Evolutionary conservation across 1,140 invertebrate genomes (phyloP), one percentile per base, ranked within the genome.

Genomic region (Macrosteles quadrilineatus): DNA sequence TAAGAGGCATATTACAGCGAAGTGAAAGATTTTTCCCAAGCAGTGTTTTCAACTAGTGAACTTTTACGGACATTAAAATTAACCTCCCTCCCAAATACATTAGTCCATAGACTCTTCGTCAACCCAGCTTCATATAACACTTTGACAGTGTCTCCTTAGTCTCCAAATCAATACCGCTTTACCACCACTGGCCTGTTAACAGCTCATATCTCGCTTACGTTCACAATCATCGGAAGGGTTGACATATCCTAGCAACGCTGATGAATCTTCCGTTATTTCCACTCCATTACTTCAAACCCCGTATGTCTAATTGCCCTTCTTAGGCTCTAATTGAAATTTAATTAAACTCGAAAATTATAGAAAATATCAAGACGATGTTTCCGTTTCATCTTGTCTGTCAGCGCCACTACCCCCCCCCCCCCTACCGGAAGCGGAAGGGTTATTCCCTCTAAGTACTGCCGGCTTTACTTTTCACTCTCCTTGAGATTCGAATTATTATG

Each of bases 381-480:
- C 55, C 55, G 55, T 59, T 59, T 59, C 55, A 59, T 59, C 55
- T 59, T 23, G 21, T 27, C 55, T 59, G 55, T 59, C 55, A 59
- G 55, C 23, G 21, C 21, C 55, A 59, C 25, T 59, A 4, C 3
- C 32, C 4, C 32, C 32, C 32, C 4, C 4, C 32, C 32, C 32
- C 32, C 14, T 14, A n/a, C n/a, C n/a, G n/a, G 55, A 59, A 30
- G n/a, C 12, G 55, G 55, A 59, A 59, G 55, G 55, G 55, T 59
- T 59, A 59, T 25, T 25, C 55, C 47, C 47, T 50, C 55, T 59
- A 59, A 59, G 55, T 59, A 59, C 55, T 27, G 27, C 21, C 55
- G 55, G 55, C 55, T 59, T 59, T 59, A 59, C 55, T 59, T 59
- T 59, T 59, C 55, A 59, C 55, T 59, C 27, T 59, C 55, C 25